Evolutionary conservation across 2,113 vertebrate species (phyloP), one percentile per base, ranked within the genome.

Genomic region (Pomatorhinus ruficollis): DNA sequence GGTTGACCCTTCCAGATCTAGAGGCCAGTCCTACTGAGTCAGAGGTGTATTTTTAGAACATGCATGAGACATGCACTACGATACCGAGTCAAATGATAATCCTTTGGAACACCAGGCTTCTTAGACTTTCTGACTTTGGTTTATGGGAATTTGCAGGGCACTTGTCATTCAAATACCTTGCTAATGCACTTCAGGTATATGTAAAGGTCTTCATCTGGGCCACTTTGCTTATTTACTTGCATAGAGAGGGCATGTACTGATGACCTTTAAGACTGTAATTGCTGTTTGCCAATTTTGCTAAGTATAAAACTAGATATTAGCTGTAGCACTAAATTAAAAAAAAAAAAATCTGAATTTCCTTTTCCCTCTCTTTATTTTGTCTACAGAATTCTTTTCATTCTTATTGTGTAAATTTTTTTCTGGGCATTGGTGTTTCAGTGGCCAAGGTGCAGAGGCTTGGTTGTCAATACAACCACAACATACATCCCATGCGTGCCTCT

Each of bases 41-140:
- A 80, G 57, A 56, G 22, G 8, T 45, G 4, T 59, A 17, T 74
- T 91, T 87, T 30, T 70, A 39, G 53, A 59, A 45, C 24, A 81
- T 16, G 5, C 4, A 0, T 53, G 54, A 80, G 37, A 49, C 9
- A 13, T 19, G 12, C 23, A 6, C 28, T 57, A 8, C 0, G 0
- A 15, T 35, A 75, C 20, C 19, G 12, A 35, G 8, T 7, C 42
- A 84, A 63, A 59, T 35, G 4, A 24, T 31, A 75, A 47, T 7
- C 5, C 27, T 70, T 61, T 71, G 18, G 28, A 80, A 39, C 16
- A 63, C 5, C 56, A 81, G 42, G 16, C 47, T 89, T 33, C 42
- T 75, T 59, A 68, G 40, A 49, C 39, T 64, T 85, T 86, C 27
- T 87, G 39, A 42, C 19, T 33, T 74, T 0, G 1, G 3, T 63